Percentiles rank a stretch among this genome's conserved stretches.
Evolutionary conservation across 2,797 vertebrate species (phyloP).

Genomic region (Poecilia velifera): DNA sequence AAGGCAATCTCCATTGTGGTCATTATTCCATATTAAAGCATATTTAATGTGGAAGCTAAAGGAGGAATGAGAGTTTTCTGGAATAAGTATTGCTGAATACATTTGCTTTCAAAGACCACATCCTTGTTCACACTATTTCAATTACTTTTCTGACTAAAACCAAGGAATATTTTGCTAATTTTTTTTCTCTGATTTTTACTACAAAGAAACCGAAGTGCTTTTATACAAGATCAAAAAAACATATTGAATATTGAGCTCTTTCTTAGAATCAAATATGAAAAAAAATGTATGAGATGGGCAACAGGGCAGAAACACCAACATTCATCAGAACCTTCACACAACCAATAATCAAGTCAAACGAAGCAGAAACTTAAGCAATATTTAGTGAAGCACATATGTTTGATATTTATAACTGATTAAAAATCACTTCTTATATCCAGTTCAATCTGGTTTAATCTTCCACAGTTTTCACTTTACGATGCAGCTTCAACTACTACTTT

Average conservation of each 20-base stretch:
- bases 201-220: not conserved
- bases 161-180: too few relatives aligned
- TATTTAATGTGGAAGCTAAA: not conserved
- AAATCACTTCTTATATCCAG: not conserved
- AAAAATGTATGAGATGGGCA: not conserved
- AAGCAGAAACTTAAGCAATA: not conserved
- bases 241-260: not conserved
- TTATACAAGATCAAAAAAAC: not conserved
- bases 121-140: not conserved
- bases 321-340: not conserved
- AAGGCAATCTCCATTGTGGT: not conserved
- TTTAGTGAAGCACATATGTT: not conserved
- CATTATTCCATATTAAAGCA: not conserved
- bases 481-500: constrained; percentile 43
- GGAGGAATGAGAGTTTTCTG: too few relatives aligned
- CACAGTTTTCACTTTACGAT: not conserved
- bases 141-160: not conserved
- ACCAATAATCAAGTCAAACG: not conserved
- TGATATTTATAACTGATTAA: not conserved
- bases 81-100: not conserved
- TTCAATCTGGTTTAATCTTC: not conserved
- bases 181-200: not conserved
- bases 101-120: not conserved
- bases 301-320: not conserved
- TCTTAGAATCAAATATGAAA: not conserved